Base-by-base conservation (phyloP, 1,140 invertebrate genomes). In the Dendroctonus ponderosae region DNA sequence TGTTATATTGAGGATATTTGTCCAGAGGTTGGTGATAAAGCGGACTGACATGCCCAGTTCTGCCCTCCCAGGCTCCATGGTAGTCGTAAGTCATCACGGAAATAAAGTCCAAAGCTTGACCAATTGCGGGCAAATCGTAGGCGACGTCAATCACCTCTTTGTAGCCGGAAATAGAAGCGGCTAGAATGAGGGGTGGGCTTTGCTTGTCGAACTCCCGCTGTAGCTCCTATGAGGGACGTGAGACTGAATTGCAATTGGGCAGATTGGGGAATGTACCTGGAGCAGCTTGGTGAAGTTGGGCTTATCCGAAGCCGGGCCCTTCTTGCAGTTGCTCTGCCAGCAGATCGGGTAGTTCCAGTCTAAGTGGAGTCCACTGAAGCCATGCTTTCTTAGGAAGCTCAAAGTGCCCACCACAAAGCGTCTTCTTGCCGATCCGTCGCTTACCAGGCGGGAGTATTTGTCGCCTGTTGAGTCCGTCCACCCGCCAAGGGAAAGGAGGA, bases 321-420 rank as follows among this genome's bases (percentile, higher is more conserved):
- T 90, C 12, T 86, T 86, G 75, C 93, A 96, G 73, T 94, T 88
- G 72, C 90, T 92, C 70, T 95, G 92, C 92, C 92, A 94, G 70
- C 93, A 96, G 50, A 89, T 88, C 0, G 93, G 93, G 77, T 94
- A 96, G 75, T 93, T 93, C 93, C 93, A 96, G 70, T 95, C 93
- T 5, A 96, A 71, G 67, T 93, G 91, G 0, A 96, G 76, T 12
- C 93, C 93, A 63, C 88, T 83, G 74, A 96, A 95, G 40, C 87
- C 86, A 68, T 92, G 82, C 58, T 85, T 82, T 9, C 85, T 82
- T 6, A 96, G 74, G 71, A 92, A 93, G 11, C 84, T 80, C 0
- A 90, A 81, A 0, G 85, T 80, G 40, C 86, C 85, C 0, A 85
- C 79, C 3, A 89, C 85, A 70, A 92, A 94, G 62, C 86, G 86